phyloP scores from a whole-genome alignment of 2,113 vertebrate genomes.

The Puffinus mauretanicus region DNA sequence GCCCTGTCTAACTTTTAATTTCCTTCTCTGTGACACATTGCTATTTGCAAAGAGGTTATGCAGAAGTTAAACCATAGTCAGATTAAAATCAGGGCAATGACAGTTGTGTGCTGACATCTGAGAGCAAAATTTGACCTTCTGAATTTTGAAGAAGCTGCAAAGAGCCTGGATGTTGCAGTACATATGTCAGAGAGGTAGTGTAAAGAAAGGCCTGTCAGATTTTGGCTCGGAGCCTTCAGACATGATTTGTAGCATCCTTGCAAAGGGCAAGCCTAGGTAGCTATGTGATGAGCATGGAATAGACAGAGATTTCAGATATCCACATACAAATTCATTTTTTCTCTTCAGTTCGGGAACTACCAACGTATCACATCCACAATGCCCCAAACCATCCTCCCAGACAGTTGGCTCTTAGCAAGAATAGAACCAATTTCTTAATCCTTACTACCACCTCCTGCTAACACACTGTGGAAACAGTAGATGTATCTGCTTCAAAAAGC shows the following conservation, averaged over 20 bases:
- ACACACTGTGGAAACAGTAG: constrained; percentile 1
- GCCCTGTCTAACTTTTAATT: background rate
- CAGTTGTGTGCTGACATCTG: background rate
- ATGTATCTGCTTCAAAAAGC: constrained; percentile 18
- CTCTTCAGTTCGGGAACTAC: background rate
- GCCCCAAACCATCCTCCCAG: constrained; percentile 29
- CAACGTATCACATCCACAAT: background rate
- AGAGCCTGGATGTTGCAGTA: background rate
- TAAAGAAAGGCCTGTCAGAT: background rate
- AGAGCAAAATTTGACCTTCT: background rate
- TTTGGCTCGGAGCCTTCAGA: background rate
- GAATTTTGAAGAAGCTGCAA: background rate
- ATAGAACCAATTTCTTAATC: constrained; percentile 45
- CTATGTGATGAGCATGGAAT: background rate
- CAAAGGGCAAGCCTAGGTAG: background rate
- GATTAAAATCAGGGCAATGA: background rate
- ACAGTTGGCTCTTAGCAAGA: constrained; percentile 18
- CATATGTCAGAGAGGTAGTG: background rate
- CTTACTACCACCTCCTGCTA: constrained; percentile 39
- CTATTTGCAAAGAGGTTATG: background rate
- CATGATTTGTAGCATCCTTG: background rate
- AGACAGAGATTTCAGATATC: constrained; percentile 8
- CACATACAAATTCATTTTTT: background rate
- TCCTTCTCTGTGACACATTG: background rate
- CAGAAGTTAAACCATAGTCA: background rate